phyloP scores from a whole-genome alignment of 2,113 vertebrate genomes.

The Clarias gariepinus region DNA sequence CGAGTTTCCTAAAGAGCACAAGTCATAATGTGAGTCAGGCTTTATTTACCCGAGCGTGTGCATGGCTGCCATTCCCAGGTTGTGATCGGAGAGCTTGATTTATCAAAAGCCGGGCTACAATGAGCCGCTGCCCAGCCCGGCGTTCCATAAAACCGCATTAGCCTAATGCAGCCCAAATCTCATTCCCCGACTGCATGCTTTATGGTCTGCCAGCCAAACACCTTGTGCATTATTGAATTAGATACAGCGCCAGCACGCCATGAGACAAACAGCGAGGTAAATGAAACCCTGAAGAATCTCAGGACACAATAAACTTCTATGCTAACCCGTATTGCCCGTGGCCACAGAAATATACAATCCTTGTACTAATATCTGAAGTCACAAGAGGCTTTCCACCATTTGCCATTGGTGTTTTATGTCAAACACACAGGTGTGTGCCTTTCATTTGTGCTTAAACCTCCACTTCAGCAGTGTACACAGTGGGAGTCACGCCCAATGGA shows the following conservation, averaged over 20 bases:
- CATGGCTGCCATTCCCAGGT: slow-evolving; percentile 45
- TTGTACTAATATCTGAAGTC: not conserved
- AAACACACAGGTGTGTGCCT: slow-evolving; percentile 54
- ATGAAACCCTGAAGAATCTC: slow-evolving; percentile 35
- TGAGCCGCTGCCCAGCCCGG: slow-evolving; percentile 38
- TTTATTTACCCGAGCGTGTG: slow-evolving; percentile 57
- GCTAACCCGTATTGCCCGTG: not conserved
- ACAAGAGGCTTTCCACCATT: not conserved
- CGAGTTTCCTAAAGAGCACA: slow-evolving; percentile 18
- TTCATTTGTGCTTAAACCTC: slow-evolving; percentile 62
- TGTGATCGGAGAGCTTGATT: slow-evolving; percentile 45
- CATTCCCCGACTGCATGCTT: slow-evolving; percentile 51
- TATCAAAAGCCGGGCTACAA: slow-evolving; percentile 41
- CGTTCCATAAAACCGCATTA: slow-evolving; percentile 47
- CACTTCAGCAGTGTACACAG: slow-evolving; percentile 42
- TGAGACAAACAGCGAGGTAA: slow-evolving; percentile 40
- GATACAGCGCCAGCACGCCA: slow-evolving; percentile 33
- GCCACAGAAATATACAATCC: not conserved
- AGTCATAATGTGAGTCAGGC: slow-evolving; percentile 22
- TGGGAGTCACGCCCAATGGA: slow-evolving; percentile 66
- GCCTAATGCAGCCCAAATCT: slow-evolving; percentile 55
- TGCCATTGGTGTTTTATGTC: slow-evolving; percentile 37
- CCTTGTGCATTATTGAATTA: slow-evolving; percentile 52
- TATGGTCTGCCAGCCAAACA: slow-evolving; percentile 54
- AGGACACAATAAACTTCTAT: slow-evolving; percentile 2